These are phyloP conservation scores for Heterotilapia buettikoferi DNA, from an alignment of 2,113 vertebrate genomes.

Conservation along the genomic window DNA sequence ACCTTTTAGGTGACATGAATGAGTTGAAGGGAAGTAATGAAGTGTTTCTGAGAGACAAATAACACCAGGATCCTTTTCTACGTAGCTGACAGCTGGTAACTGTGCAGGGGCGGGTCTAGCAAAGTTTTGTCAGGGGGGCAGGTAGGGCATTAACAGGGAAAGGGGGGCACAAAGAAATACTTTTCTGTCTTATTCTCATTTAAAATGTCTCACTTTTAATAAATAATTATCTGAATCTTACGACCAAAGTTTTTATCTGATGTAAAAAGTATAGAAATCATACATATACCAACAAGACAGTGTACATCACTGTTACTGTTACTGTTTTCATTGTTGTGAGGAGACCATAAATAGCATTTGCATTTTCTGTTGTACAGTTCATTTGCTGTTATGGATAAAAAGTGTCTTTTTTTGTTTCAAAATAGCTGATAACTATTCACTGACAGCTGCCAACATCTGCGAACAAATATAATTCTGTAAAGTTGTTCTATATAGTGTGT, in stretches of 20 bases:
- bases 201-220: background rate
- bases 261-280: background rate
- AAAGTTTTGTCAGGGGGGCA: too few species aligned
- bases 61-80: too few species aligned
- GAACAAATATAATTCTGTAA: background rate
- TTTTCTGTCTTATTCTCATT: background rate
- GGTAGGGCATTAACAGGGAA: background rate
- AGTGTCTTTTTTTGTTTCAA: background rate
- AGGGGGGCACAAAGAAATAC: background rate
- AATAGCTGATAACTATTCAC: background rate
- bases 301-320: background rate
- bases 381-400: background rate
- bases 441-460: background rate
- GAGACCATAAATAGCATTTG: background rate
- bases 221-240: background rate
- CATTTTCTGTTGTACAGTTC: background rate
- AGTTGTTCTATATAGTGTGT: background rate
- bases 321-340: background rate
- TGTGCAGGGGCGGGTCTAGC: too few species aligned
- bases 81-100: too few species aligned
- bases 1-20: too few species aligned
- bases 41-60: too few species aligned
- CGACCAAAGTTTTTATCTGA: background rate
- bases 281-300: rapidly evolving
- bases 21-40: too few species aligned